Percentiles rank a stretch among this genome's conserved stretches.
Evolutionary conservation across 2,888 invertebrate species (phyloP).

Genomic region (Heteromyza rotundicornis): DNA sequence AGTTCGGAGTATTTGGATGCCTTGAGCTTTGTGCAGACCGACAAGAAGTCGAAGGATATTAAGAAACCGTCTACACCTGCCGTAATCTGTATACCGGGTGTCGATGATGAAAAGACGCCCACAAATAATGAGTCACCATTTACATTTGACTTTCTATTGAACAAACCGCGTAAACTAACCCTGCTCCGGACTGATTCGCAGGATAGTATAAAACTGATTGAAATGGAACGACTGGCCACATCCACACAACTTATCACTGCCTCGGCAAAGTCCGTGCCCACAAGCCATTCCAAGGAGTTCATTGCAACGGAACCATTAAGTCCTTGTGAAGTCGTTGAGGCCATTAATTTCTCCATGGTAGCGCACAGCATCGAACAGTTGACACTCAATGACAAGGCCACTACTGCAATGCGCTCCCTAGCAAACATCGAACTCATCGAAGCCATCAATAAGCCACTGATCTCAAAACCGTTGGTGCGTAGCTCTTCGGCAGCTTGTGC

Average conservation of each 20-base stretch:
- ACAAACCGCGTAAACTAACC: slow-evolving; percentile 34
- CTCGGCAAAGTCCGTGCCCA: slow-evolving; percentile 21
- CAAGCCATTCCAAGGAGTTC: slow-evolving; percentile 41
- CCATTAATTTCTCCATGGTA: slow-evolving; percentile 46
- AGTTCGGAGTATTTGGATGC: slow-evolving; percentile 47
- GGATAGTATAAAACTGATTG: slow-evolving; percentile 45
- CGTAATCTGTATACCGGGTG: slow-evolving; percentile 25
- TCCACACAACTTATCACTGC: slow-evolving; percentile 33
- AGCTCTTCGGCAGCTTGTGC: slow-evolving; percentile 48
- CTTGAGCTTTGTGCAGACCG: slow-evolving; percentile 27
- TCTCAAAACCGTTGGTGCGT: slow-evolving; percentile 47
- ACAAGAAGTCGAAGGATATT: slow-evolving; percentile 31
- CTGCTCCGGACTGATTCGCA: slow-evolving; percentile 37
- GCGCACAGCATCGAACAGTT: slow-evolving; percentile 44
- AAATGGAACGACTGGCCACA: slow-evolving; percentile 43
- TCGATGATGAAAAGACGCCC: slow-evolving; percentile 53
- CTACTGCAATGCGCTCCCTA: neutral
- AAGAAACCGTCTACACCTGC: slow-evolving; percentile 28
- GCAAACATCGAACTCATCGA: slow-evolving; percentile 38
- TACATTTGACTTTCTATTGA: slow-evolving; percentile 42
- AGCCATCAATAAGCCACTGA: slow-evolving; percentile 49
- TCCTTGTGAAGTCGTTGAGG: slow-evolving; percentile 42
- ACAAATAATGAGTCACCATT: slow-evolving; percentile 50
- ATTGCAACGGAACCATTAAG: slow-evolving; percentile 44
- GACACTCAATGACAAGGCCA: slow-evolving; percentile 33